phyloP scores from a whole-genome alignment of 2,888 invertebrate species.

The Drosophila anomalata region DNA sequence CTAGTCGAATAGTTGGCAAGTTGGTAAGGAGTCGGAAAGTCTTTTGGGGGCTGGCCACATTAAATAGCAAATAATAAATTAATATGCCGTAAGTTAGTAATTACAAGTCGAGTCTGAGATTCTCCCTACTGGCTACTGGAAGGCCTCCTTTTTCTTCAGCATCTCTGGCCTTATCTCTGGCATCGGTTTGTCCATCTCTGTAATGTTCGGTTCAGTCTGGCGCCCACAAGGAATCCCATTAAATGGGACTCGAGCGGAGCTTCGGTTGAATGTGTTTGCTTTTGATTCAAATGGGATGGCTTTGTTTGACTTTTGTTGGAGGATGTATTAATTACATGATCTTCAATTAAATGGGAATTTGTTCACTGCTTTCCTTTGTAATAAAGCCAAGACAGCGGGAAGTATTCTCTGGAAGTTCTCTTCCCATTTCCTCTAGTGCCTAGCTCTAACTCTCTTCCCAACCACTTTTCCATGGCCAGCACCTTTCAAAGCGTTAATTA shows the following conservation, averaged over 20 bases:
- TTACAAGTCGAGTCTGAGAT: conserved; percentile 73
- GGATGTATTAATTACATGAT: background rate
- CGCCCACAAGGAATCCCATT: conserved; percentile 69
- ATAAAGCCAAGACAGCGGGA: conserved; percentile 1
- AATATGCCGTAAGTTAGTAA: conserved; percentile 79
- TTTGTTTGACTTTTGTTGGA: background rate
- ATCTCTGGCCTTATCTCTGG: conserved; percentile 42
- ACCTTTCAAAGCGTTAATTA: conserved; percentile 49
- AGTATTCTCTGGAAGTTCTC: conserved; percentile 1
- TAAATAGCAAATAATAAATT: conserved; percentile 79
- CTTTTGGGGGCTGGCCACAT: conserved; percentile 68
- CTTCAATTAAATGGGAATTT: background rate
- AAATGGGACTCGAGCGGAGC: conserved; percentile 46
- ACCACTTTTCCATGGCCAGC: background rate
- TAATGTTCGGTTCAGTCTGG: conserved; percentile 5
- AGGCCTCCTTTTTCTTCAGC: conserved; percentile 19
- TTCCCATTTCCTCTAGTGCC: conserved; percentile 1
- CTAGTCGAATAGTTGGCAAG: conserved; percentile 26
- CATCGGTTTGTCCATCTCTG: conserved; percentile 44
- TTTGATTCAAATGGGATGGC: conserved; percentile 12
- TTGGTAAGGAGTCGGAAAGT: conserved; percentile 4
- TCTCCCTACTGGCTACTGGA: conserved; percentile 67
- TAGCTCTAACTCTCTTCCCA: background rate
- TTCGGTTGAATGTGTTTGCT: conserved; percentile 11
- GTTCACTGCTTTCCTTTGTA: background rate